These are phyloP conservation scores for Melanerpes formicivorus DNA, from an alignment of 2,113 vertebrate genomes.

Conservation along the genomic window DNA sequence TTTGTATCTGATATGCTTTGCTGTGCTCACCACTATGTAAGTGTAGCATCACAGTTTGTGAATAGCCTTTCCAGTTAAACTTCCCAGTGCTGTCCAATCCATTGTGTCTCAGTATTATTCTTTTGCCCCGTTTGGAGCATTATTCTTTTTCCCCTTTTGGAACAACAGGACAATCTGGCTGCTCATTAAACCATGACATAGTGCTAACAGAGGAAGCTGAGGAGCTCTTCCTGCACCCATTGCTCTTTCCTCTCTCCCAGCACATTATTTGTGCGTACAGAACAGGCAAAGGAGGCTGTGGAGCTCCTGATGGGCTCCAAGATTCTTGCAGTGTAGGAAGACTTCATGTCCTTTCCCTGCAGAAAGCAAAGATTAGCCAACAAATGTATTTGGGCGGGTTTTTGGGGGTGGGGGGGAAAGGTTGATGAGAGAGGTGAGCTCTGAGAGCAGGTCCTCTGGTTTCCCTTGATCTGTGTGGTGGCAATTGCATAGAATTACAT, in stretches of 20 bases:
- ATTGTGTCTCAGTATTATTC: no score
- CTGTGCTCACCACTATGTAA: no score
- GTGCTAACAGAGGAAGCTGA: background rate
- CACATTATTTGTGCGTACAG: no score
- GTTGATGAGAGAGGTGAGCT: background rate
- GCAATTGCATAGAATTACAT: background rate
- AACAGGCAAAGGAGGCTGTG: background rate
- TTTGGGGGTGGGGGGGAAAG: background rate
- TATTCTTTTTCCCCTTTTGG: no score
- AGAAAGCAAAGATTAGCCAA: background rate
- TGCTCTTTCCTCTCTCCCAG: background rate
- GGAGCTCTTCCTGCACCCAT: background rate
- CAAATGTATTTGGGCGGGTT: background rate
- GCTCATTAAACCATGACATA: no score
- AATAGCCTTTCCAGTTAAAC: no score
- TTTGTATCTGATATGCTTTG: no score
- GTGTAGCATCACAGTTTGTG: no score
- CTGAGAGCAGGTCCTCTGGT: background rate
- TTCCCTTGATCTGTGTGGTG: background rate
- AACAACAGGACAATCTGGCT: no score
- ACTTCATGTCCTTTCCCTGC: background rate
- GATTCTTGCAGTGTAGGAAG: background rate
- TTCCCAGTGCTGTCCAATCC: no score
- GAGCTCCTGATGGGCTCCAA: background rate
- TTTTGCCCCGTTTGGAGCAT: no score